phyloP scores from a whole-genome alignment of 2,888 invertebrate species.

The Hemaris fuciformis region DNA sequence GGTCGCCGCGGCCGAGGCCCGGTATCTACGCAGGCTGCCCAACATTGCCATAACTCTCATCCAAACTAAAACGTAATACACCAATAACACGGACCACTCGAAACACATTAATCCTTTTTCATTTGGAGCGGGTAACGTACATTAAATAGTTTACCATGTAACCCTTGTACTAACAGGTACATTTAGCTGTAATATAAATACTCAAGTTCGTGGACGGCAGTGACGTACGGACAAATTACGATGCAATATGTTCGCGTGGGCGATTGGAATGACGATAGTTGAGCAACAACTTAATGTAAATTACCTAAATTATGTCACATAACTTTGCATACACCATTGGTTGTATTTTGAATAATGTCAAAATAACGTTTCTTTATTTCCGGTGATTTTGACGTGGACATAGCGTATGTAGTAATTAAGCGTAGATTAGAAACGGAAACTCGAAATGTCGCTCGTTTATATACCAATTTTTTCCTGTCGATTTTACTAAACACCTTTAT shows the following conservation, averaged over 20 bases:
- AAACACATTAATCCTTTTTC: conserved; percentile 73
- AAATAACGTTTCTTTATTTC: conserved; percentile 9
- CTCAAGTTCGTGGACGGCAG: conserved; percentile 34
- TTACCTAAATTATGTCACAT: conserved; percentile 29
- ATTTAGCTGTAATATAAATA: conserved; percentile 54
- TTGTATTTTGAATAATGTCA: conserved; percentile 12
- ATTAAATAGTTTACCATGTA: neutral
- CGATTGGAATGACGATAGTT: conserved; percentile 47
- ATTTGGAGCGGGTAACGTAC: conserved; percentile 67
- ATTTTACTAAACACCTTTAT: neutral
- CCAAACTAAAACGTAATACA: conserved; percentile 73
- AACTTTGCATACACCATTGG: conserved; percentile 21
- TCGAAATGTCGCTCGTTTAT: neutral
- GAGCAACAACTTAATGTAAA: conserved; percentile 45
- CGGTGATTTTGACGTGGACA: neutral
- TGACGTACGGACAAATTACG: conserved; percentile 49
- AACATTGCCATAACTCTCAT: conserved; percentile 76
- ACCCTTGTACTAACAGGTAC: conserved; percentile 31
- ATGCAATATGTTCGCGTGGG: conserved; percentile 43
- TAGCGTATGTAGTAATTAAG: neutral
- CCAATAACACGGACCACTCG: conserved; percentile 71
- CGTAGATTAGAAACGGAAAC: neutral
- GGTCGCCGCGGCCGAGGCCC: conserved; percentile 42
- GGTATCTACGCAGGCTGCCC: conserved; percentile 66
- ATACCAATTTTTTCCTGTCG: neutral